Evolutionary conservation across 2,113 vertebrate species (phyloP).

Genomic region (Morphnarchus princeps): DNA sequence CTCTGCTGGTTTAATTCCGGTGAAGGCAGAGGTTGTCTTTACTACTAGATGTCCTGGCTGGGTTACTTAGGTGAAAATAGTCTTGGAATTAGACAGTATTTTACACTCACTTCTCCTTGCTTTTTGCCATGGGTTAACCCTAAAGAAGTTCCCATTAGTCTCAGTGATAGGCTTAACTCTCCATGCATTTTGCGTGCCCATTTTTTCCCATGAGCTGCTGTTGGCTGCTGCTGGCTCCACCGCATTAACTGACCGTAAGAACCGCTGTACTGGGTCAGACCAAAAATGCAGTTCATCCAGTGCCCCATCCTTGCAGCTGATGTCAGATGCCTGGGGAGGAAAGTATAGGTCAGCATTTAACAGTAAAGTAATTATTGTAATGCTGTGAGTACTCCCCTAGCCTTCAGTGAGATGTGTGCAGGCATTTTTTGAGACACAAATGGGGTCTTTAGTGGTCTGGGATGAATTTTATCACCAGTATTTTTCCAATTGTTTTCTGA

Average conservation of each 20-base stretch:
- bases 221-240: not conserved
- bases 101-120: not conserved
- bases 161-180: not conserved
- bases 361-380: not conserved
- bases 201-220: not conserved
- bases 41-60: not conserved
- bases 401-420: not conserved
- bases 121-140: not conserved
- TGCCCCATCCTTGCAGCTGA: not conserved
- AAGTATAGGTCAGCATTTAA: not conserved
- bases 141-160: not conserved
- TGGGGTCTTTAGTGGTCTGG: not conserved
- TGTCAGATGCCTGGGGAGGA: not conserved
- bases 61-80: not conserved
- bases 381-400: not conserved
- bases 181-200: not conserved
- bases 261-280: not conserved
- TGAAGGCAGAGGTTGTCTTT: not conserved
- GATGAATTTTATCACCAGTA: not conserved
- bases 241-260: fast-evolving
- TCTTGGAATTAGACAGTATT: not conserved
- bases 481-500: not conserved
- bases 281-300: not conserved
- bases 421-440: not conserved
- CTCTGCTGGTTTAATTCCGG: not conserved